These are phyloP conservation scores for Tiliqua scincoides DNA, from an alignment of 2,113 vertebrate species.

Conservation along the genomic window DNA sequence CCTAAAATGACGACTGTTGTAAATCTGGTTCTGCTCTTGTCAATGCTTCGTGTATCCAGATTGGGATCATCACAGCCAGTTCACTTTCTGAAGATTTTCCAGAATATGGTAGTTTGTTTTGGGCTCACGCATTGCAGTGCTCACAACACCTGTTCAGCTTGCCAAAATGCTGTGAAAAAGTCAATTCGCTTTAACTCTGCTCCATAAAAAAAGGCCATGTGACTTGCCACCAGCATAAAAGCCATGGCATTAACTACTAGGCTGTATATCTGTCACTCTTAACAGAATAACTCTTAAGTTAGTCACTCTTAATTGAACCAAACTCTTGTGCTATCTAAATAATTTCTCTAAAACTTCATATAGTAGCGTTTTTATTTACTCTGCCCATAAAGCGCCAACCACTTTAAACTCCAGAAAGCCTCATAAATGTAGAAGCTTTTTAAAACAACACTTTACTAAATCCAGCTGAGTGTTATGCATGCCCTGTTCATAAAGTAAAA, in stretches of 20 bases:
- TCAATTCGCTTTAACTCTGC: neutral
- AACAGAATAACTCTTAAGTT: neutral
- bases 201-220: no score
- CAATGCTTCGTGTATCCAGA: neutral
- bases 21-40: neutral
- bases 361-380: neutral
- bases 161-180: neutral
- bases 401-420: neutral
- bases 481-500: neutral
- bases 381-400: no score
- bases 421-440: neutral
- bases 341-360: neutral
- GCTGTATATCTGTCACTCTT: neutral
- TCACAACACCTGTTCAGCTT: neutral
- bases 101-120: neutral
- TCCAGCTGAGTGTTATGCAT: neutral
- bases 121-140: neutral
- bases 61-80: neutral
- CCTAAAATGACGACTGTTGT: neutral
- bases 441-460: slow-evolving; percentile 17
- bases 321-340: neutral
- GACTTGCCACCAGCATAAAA: neutral
- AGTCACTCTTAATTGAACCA: neutral
- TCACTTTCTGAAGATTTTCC: neutral
- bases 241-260: neutral